A percentile compares a stretch with the other conserved stretches of the same genome.
These are phyloP conservation scores for Miltochrista miniata DNA, from an alignment of 2,888 invertebrate species.

Conservation along the genomic window DNA sequence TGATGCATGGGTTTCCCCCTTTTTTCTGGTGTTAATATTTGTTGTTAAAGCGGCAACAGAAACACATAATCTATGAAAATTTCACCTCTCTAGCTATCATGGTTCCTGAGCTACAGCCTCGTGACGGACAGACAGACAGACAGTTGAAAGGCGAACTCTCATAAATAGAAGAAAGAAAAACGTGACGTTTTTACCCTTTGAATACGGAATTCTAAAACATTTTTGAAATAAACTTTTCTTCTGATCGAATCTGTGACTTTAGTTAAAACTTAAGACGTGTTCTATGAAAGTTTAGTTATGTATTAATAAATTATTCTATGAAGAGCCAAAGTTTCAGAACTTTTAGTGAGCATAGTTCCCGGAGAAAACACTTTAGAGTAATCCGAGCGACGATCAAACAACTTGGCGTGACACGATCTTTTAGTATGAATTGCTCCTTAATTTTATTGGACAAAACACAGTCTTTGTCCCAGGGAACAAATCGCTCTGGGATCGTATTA, in stretches of 20 bases:
- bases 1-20: no score
- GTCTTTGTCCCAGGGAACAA: constrained; percentile 75
- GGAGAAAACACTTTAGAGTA: constrained; percentile 14
- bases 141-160: no score
- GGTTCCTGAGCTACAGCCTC: no score
- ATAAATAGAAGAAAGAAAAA: no score
- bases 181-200: no score
- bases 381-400: constrained; percentile 32
- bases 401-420: constrained; percentile 35
- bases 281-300: constrained; percentile 12
- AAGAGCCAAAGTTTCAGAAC: constrained; percentile 13
- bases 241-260: no score
- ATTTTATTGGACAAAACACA: constrained; percentile 74
- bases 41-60: no score
- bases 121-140: no score
- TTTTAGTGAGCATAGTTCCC: constrained; percentile 13
- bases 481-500: constrained; percentile 77
- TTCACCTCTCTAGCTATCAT: no score
- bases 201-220: neutral
- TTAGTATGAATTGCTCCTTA: constrained; percentile 49
- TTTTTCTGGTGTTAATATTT: no score
- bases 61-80: no score
- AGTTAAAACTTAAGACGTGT: neutral
- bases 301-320: constrained; percentile 5
- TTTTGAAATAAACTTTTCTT: no score